A percentile compares a stretch with the other conserved stretches of the same genome.
These are phyloP conservation scores for Lepisosteus osseus DNA, from an alignment of 2,113 vertebrate species.

Conservation along the genomic window DNA sequence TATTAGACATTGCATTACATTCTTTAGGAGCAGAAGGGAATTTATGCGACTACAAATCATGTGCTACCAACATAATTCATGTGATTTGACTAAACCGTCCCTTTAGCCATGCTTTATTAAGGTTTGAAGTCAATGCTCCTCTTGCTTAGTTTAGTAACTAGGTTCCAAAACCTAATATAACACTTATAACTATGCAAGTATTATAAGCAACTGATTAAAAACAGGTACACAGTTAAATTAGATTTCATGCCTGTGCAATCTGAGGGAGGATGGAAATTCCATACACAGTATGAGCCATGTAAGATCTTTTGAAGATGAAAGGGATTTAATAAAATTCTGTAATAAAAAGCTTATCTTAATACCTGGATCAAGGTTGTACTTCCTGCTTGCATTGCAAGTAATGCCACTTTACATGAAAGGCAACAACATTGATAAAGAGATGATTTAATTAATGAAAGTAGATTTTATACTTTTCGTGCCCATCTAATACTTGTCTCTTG, in stretches of 20 bases:
- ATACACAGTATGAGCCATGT: not conserved
- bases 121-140: conserved; percentile 50
- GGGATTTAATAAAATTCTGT: conserved; percentile 43
- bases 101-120: conserved; percentile 67
- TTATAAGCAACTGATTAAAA: conserved; percentile 44
- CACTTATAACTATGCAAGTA: conserved; percentile 56
- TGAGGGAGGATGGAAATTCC: conserved; percentile 31
- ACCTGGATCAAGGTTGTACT: conserved; percentile 13
- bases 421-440: conserved; percentile 25
- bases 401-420: conserved; percentile 7
- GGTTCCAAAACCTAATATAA: conserved; percentile 57
- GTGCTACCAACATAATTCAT: conserved; percentile 51
- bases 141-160: conserved; percentile 52
- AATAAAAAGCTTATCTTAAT: conserved; percentile 49
- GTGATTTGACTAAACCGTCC: conserved; percentile 54
- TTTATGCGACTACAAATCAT: conserved; percentile 42
- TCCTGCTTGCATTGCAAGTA: conserved; percentile 16
- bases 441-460: too few relatives aligned
- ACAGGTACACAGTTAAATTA: conserved; percentile 38
- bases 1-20: conserved; percentile 6
- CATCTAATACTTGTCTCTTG: too few relatives aligned
- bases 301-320: conserved; percentile 26
- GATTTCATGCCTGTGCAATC: conserved; percentile 38
- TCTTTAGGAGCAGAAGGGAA: conserved; percentile 18
- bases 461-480: too few relatives aligned